Evolutionary conservation across 2,888 invertebrate species (phyloP), one percentile per base, ranked within the genome.

Genomic region (Monoplex corrugatus): DNA sequence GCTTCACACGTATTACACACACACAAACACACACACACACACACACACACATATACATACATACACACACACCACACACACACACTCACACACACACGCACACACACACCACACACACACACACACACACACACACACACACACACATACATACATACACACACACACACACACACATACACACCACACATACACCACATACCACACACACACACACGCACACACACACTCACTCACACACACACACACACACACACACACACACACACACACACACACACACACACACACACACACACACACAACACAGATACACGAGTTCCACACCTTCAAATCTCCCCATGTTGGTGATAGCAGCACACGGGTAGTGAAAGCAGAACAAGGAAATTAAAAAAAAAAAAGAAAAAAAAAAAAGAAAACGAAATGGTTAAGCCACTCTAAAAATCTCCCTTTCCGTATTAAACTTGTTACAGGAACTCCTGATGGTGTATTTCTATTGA

Each of bases 1-100:
- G n/a, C n/a, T n/a, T n/a, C n/a, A n/a, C n/a, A n/a, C n/a, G n/a
- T n/a, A n/a, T n/a, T n/a, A n/a, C n/a, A n/a, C n/a, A n/a, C n/a
- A 68, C 63, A 68, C 63, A 68, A 19, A 6, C 19, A 6, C 5
- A 68, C 8, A 68, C 63, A 68, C 63, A 68, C 63, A 68, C 63
- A 68, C 63, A 68, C 63, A 68, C 63, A 68, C 63, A 68, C 63
- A 68, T n/a, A 68, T n/a, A 68, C 63, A 68, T n/a, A 68, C 63
- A 68, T n/a, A 68, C 63, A 68, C 63, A 6, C 63, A 68, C n/a
- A 68, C 63, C n/a, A n/a, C 63, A 68, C 63, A 68, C 63, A 6
- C 63, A 68, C n/a, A 68, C 63, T 28, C 5, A 68, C 28, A 13
- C 10, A 68, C 63, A 68, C 63, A 68, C 63, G n/a, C 63, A 68